Evolutionary conservation across 1,140 invertebrate genomes (phyloP), one percentile per base, ranked within the genome.

Genomic region (Hyles euphorbiae): DNA sequence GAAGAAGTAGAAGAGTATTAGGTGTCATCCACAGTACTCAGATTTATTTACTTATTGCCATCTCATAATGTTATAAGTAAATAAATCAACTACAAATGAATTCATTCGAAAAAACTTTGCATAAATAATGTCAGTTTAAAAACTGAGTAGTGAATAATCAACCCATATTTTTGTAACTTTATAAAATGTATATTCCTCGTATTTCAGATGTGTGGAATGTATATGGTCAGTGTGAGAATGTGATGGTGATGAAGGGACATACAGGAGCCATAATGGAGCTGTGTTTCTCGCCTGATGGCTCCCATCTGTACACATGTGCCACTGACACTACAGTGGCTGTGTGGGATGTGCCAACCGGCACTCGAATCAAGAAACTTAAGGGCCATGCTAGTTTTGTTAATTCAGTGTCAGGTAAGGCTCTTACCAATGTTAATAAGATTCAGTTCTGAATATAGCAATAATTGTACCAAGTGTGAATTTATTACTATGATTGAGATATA

Each of bases 191-290:
- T 3, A 43, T 58, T 57, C 1, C 67, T 58, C n/a, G 12, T 46
- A 3, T 91, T 92, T 57, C 79, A 98, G 97, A 95, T 83, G 91
- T 99, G 67, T 99, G 99, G 99, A 98, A 96, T 87, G 96, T 98
- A 3, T 98, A 98, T 87, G 98, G 97, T 3, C 98, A 99, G 79
- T 99, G 98, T 91, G 98, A 99, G 75, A 99, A 99, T 87, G 94
- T 98, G 65, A 96, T 96, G 67, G 93, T 95, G 6, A 92, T 99
- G 91, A 93, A 93, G 53, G 98, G 98, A 0, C 99, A 99, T 84
- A 96, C 94, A 11, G 98, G 98, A n/a, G 97, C 98, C 8, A 92
- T 99, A 4, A 96, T 98, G 92, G 98, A 99, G 87, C 85, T 99
- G 0, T 95, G 98, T 70, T 99, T 99, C 79, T 97, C 95, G n/a